A percentile compares a stretch with the other conserved stretches of the same genome.
These are phyloP conservation scores for Delichon dasypus DNA, from an alignment of 2,797 vertebrate genomes.

Conservation along the genomic window DNA sequence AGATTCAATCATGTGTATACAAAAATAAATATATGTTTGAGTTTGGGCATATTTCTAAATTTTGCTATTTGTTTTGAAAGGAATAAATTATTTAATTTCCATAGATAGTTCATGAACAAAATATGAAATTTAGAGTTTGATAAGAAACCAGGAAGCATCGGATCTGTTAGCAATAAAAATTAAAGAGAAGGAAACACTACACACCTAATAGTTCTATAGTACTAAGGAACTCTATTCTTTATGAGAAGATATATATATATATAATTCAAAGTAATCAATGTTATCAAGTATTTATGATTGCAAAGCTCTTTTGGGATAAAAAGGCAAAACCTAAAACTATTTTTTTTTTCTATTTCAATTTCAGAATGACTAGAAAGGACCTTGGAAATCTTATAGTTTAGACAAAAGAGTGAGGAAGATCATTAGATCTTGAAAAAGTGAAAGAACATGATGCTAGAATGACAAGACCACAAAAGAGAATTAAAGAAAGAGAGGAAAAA, in stretches of 20 bases:
- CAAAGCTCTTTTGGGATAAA: not conserved
- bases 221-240: not conserved
- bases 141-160: not conserved
- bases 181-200: not conserved
- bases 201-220: not conserved
- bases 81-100: not conserved
- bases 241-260: not conserved
- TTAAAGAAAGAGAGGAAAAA: not conserved
- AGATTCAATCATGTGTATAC: not conserved
- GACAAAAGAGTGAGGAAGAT: not conserved
- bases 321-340: not conserved
- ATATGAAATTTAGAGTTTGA: not conserved
- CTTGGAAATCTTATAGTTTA: not conserved
- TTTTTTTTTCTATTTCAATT: not conserved
- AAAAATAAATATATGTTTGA: accelerated
- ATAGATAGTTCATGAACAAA: not conserved
- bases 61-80: not conserved
- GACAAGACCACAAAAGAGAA: not conserved
- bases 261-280: not conserved
- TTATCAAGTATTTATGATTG: not conserved
- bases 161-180: not conserved
- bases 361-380: not conserved
- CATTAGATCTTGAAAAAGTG: not conserved
- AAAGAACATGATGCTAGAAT: not conserved
- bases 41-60: not conserved